Evolutionary conservation across 2,113 vertebrate genomes (phyloP), one percentile per base, ranked within the genome.

Genomic region (Rallus limicola): DNA sequence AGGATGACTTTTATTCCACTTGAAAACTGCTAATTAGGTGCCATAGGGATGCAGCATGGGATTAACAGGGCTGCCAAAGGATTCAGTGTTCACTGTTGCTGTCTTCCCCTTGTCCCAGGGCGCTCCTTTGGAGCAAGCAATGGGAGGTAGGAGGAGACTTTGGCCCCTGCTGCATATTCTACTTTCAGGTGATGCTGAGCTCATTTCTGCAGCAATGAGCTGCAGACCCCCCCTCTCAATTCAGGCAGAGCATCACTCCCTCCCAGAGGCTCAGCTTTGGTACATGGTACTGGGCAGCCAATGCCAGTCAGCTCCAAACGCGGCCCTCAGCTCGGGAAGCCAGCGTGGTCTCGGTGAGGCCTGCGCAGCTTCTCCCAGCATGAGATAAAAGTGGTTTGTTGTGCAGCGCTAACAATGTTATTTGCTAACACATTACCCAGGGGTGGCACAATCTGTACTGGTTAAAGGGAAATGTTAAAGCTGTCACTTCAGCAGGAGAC

Each of bases 391-490:
- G 88, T 11, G n/a, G 60, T 75, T 92, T 88, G 90, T 80, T 68
- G 81, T n/a, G 0, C 42, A 26, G 72, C 0, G 0, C 83, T 78
- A 84, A 63, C 91, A 71, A 20, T 11, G 92, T 36, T 31, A 84
- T 93, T 82, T 92, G 69, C 82, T 96, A 84, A 68, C 76, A 60
- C 91, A 38, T 92, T 83, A 89, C 86, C 74, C 86, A 94, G 83
- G 75, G 69, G 82, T 94, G 86, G 87, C 80, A 86, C 86, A 78
- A 75, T 75, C 92, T 94, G 46, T 64, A 46, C 68, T 26, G 42
- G 84, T 78, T 90, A 92, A 89, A 92, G 80, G 46, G 80, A 93
- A 84, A 96, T 26, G 81, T 91, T 95, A 56, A 94, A 96, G 67
- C 76, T 91, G 91, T 88, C 95, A 84, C 92, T 92, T 91, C 42